Conservation (phyloP, 2,113 vertebrate genomes). For the Tapirus terrestris region DNA sequence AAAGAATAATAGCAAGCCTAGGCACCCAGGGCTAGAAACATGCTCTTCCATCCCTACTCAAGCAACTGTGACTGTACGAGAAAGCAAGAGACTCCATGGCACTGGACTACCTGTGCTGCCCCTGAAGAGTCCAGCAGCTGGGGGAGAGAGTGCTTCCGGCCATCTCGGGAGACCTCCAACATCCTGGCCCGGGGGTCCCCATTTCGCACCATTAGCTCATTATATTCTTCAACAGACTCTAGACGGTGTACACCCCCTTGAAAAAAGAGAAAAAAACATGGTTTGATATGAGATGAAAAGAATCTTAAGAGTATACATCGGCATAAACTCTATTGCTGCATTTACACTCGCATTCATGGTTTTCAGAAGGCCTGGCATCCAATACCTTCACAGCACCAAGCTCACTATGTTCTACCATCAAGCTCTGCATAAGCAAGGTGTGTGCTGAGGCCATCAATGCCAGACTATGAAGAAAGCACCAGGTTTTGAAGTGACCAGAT, state of each 20-base stretch:
- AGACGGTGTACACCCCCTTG: slow-evolving; percentile 91
- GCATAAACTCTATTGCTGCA: not conserved
- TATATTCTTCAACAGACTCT: slow-evolving; percentile 97
- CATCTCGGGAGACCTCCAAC: slow-evolving; percentile 89
- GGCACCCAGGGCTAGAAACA: not conserved
- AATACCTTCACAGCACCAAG: not conserved
- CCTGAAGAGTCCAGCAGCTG: slow-evolving; percentile 92
- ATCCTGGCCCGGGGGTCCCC: slow-evolving; percentile 86
- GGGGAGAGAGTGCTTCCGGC: slow-evolving; percentile 95
- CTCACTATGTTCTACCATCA: not conserved
- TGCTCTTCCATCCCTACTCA: not conserved
- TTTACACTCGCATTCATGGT: rapidly evolving
- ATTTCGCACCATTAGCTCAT: slow-evolving; percentile 93
- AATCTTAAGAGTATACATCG: not conserved
- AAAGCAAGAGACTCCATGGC: rapidly evolving
- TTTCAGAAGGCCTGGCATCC: not conserved
- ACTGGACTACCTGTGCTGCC: slow-evolving; percentile 90
- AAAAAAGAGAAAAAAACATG: not conserved
- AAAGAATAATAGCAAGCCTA: not conserved
- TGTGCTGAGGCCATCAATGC: not conserved
- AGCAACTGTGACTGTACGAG: not conserved
- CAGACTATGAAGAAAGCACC: not conserved
- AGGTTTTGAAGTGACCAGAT: not conserved
- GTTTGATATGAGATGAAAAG: not conserved
- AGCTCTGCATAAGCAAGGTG: not conserved